Base-by-base conservation (phyloP, 2,797 vertebrate genomes). In the Pterois miles region DNA sequence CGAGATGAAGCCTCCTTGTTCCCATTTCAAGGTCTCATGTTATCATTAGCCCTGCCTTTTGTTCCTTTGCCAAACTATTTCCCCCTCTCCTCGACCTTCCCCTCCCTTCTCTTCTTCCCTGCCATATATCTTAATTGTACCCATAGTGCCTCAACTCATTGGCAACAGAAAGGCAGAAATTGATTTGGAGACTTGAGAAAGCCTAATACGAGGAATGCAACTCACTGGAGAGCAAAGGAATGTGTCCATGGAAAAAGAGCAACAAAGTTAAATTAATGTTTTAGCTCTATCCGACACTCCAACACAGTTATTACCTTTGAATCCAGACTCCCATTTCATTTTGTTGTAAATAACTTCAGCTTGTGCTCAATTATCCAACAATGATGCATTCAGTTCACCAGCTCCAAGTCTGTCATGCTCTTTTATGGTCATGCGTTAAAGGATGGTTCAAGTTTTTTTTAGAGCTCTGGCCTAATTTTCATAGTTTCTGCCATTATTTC, bases 1-100 rank as follows among this genome's bases (percentile, higher is more conserved):
- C 13, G 66, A 82, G 88, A 87, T 71, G 91, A 88, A 87, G 86
- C 68, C 79, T 89, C 81, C 70, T 68, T 65, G 23, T 81, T 89
- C 84, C 80, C 59, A 67, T 90, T 87, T 92, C 90, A 93, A 92
- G 91, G 88, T 91, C 89, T 89, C 52, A 20, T 87, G 90, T 91
- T 92, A 88, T 91, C 83, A 79, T 94, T 90, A 86, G 88, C 78
- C 80, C 65, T 72, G 85, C 83, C 88, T 91, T 94, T 87, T 93
- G 87, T 92, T 92, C 87, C 76, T 78, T 18, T 76, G 89, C 90
- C 92, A 92, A 87, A 82, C 75, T 74, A 71, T 71, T 56, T 13
- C 76, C 67, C 74, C 78, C 56, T 22, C 57, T 67, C 81, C 74
- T 72, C 70, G 66, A 64, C 74, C 76, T 66, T 70, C 71, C 43